Conservation (phyloP, 2,797 vertebrate genomes). For the Miichthys miiuy region DNA sequence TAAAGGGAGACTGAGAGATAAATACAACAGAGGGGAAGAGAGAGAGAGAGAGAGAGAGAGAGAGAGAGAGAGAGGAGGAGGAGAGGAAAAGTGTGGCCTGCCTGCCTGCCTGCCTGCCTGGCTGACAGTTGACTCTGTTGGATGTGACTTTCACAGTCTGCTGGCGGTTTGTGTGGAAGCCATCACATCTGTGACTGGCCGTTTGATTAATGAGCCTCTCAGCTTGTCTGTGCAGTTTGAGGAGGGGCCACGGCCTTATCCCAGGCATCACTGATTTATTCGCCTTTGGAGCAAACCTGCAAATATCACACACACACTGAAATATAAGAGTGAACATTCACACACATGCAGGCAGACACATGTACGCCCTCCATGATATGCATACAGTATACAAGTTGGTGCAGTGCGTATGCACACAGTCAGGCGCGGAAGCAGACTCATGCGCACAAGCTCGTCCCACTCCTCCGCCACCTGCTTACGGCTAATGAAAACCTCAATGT, state of each 20-base stretch:
- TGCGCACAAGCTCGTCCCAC: slow-evolving; percentile 67
- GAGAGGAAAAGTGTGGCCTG: slow-evolving; percentile 70
- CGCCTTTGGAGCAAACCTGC: slow-evolving; percentile 87
- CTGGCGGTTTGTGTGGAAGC: slow-evolving; percentile 94
- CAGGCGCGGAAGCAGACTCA: slow-evolving; percentile 51
- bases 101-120: slow-evolving; percentile 81
- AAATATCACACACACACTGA: slow-evolving; percentile 86
- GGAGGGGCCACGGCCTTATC: slow-evolving; percentile 92
- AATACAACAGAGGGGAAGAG: slow-evolving; percentile 66
- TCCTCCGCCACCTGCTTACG: slow-evolving; percentile 87
- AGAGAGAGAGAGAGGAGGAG: slow-evolving; percentile 35
- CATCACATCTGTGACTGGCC: slow-evolving; percentile 97
- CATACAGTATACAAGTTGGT: slow-evolving; percentile 66
- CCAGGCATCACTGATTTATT: slow-evolving; percentile 95
- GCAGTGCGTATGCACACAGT: slow-evolving; percentile 48
- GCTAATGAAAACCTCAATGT: slow-evolving; percentile 95
- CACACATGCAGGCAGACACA: slow-evolving; percentile 76
- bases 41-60: slow-evolving; percentile 47
- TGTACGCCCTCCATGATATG: slow-evolving; percentile 72
- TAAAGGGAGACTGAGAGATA: slow-evolving; percentile 74
- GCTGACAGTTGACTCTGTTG: slow-evolving; percentile 91
- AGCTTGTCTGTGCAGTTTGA: slow-evolving; percentile 92
- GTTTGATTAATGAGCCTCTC: slow-evolving; percentile 99
- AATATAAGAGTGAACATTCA: slow-evolving; percentile 87
- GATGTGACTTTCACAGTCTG: slow-evolving; percentile 99